phyloP scores from a whole-genome alignment of 2,113 vertebrate genomes.

The Tricholaema leucomelas region DNA sequence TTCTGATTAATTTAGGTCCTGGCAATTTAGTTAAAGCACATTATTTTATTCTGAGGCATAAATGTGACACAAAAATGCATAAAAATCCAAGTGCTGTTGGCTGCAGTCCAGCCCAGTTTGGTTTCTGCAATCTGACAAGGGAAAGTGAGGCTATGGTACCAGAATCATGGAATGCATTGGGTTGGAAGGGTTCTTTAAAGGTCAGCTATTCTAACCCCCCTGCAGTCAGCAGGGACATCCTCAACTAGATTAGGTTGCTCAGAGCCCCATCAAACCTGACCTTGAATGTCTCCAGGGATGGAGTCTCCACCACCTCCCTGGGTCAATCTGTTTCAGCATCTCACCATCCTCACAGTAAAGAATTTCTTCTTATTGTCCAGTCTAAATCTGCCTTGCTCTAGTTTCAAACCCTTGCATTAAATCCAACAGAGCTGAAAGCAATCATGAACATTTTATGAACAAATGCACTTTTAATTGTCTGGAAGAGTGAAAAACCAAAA shows the following conservation, averaged over 20 bases:
- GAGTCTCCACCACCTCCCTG: too few species aligned
- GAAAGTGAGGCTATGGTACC: background rate
- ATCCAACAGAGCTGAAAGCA: background rate
- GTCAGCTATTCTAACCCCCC: too few species aligned
- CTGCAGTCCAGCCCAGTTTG: background rate
- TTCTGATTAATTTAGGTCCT: constrained; percentile 5
- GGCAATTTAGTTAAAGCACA: background rate
- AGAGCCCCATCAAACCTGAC: too few species aligned
- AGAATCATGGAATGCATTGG: too few species aligned
- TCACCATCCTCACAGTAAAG: too few species aligned
- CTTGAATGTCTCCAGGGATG: too few species aligned
- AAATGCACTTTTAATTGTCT: background rate
- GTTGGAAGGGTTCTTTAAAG: too few species aligned
- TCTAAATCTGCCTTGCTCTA: too few species aligned
- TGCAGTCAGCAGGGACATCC: too few species aligned
- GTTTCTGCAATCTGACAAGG: background rate
- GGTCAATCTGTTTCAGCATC: too few species aligned
- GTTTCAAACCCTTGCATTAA: background rate
- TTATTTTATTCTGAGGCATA: background rate
- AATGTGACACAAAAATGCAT: background rate
- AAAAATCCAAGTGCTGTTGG: background rate
- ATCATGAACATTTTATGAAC: background rate
- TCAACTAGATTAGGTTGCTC: too few species aligned
- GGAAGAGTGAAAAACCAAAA: background rate
- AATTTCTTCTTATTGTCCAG: too few species aligned